Conservation (phyloP, 2,888 invertebrate genomes). For the Proisotoma minuta region DNA sequence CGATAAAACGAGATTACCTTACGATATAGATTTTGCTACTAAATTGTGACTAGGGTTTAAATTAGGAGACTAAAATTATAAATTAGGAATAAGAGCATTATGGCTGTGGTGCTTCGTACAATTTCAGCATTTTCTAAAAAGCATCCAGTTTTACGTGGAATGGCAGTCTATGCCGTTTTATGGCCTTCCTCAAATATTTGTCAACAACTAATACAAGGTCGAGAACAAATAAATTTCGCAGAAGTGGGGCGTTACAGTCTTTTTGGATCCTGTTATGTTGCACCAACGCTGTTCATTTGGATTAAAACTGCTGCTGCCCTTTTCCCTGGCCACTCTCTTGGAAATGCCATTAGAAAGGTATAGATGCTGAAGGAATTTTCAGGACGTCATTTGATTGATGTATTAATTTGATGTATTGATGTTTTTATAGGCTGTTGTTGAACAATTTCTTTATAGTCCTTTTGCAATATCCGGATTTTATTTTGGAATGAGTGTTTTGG, state of each 20-base stretch:
- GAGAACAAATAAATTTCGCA: constrained; percentile 51
- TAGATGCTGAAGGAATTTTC: background rate
- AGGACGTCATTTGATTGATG: background rate
- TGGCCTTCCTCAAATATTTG: constrained; percentile 66
- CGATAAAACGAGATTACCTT: too few species aligned
- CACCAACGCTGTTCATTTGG: constrained; percentile 76
- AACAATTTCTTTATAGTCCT: constrained; percentile 71
- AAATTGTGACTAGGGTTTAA: background rate
- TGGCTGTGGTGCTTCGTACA: constrained; percentile 19
- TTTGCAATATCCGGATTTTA: constrained; percentile 70
- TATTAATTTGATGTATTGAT: background rate
- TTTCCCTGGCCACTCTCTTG: constrained; percentile 68
- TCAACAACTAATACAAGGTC: constrained; percentile 66
- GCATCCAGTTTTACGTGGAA: constrained; percentile 29
- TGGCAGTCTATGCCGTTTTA: constrained; percentile 58
- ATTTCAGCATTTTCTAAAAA: constrained; percentile 21
- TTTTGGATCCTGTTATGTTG: constrained; percentile 75
- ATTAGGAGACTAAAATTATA: background rate
- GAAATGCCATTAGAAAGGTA: constrained; percentile 70
- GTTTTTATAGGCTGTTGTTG: constrained; percentile 61
- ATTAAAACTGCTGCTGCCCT: constrained; percentile 67
- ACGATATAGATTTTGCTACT: too few species aligned
- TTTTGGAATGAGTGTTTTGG: constrained; percentile 69
- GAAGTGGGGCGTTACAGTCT: constrained; percentile 68
- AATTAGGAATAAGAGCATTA: background rate